Base-by-base conservation (phyloP, 2,797 vertebrate genomes). In the Scarus forsteni region DNA sequence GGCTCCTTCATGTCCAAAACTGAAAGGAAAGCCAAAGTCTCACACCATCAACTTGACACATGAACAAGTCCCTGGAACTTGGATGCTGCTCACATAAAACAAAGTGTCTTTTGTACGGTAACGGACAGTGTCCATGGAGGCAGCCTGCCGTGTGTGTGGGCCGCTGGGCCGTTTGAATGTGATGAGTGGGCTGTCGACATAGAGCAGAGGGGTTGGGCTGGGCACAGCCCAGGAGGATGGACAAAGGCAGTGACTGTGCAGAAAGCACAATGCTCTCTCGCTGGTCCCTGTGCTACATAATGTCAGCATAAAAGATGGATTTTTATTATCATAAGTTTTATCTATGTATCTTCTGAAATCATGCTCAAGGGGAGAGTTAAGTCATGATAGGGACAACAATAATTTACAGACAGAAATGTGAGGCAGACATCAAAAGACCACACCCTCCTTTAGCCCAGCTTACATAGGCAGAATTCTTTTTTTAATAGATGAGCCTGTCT, bases 231-330 rank as follows among this genome's bases (percentile, higher is more conserved):
- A 83, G 82, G 78, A 91, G 87, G 85, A 84, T 75, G 77, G 85
- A 93, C 92, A 94, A 93, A 94, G 91, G 85, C 83, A 86, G 85
- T 91, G 92, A 94, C 92, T 94, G 88, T 93, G 92, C 92, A 94
- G 83, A 92, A 89, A 86, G 77, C 81, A 89, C 77, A 89, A 83
- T 58, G 81, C 71, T 79, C 70, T 66, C 75, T 80, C 63, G 71
- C 85, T 75, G 59, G 11, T 18, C 34, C 10, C 46, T 68, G 18
- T 43, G 50, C 72, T 40, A 19, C 8, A 70, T 77, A 48, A 71
- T 45, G 56, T 27, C n/a, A 55, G 12, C 14, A 61, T 19, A 40
- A 13, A 73, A 12, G 1, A n/a, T 1, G 49, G 34, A 34, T 43
- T 49, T 75, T 13, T 35, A 27, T 46, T 38, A 67, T 40, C 1